Conservation (phyloP, 2,888 invertebrate species). For the Ochlodes sylvanus region DNA sequence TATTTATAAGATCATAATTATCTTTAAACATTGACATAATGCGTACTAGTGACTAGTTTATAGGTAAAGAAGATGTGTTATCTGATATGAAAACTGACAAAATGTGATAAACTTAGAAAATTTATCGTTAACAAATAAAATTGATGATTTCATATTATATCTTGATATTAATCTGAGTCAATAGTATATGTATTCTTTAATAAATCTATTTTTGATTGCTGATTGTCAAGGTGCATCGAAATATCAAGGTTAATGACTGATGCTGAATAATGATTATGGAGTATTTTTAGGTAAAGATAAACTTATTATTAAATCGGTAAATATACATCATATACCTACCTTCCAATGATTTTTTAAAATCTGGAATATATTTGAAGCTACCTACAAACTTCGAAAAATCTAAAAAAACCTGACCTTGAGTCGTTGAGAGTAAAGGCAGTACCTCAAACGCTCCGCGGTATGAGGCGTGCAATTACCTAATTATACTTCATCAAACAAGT, state of each 20-base stretch:
- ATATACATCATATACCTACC: neutral
- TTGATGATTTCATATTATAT: constrained; percentile 1
- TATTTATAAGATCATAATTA: neutral
- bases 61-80: neutral
- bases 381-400: too few species aligned
- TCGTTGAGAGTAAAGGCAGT: too few species aligned
- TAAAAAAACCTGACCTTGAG: too few species aligned
- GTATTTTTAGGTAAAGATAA: constrained; percentile 27
- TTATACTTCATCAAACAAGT: too few species aligned
- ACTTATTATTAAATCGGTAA: constrained; percentile 19
- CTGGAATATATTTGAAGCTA: too few species aligned
- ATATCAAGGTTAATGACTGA: constrained; percentile 34
- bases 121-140: neutral
- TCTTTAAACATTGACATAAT: neutral
- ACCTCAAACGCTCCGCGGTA: too few species aligned
- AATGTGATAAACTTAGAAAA: neutral
- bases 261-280: constrained; percentile 28
- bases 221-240: constrained; percentile 20
- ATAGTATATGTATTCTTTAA: neutral
- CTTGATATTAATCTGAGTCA: neutral
- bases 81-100: neutral
- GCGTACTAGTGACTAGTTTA: neutral
- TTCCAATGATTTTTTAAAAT: too few species aligned
- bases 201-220: constrained; percentile 19
- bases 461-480: too few species aligned